Conservation (phyloP, 1,140 invertebrate species). For the Ceratosolen solmsi region DNA sequence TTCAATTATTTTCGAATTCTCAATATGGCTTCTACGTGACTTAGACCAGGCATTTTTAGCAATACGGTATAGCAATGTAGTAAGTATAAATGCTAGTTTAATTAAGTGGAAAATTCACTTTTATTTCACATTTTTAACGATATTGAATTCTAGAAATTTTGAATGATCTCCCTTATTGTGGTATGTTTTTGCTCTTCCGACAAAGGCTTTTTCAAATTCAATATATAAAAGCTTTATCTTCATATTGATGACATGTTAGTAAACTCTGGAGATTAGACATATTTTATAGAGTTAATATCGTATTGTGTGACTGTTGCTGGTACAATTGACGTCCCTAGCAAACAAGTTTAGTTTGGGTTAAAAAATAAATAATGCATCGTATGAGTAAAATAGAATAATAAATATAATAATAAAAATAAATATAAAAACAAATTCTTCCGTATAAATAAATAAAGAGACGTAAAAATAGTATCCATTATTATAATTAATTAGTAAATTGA, state of each 20-base stretch:
- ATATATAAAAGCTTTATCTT: background rate
- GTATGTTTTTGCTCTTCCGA: background rate
- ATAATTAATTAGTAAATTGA: too few relatives aligned
- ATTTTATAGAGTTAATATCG: background rate
- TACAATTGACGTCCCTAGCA: too few relatives aligned
- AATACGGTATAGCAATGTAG: too few relatives aligned
- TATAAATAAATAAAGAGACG: too few relatives aligned
- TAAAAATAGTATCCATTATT: too few relatives aligned
- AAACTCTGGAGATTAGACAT: background rate
- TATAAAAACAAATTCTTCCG: too few relatives aligned
- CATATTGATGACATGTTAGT: background rate
- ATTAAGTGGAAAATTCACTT: background rate
- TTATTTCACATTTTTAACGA: background rate
- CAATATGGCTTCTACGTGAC: slow-evolving; percentile 17
- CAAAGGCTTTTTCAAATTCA: background rate
- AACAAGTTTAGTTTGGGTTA: too few relatives aligned
- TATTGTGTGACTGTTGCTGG: too few relatives aligned
- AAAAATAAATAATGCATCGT: too few relatives aligned
- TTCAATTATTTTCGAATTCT: slow-evolving; percentile 39
- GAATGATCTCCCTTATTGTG: background rate
- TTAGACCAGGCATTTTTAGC: background rate
- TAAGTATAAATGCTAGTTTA: background rate
- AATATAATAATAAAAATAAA: too few relatives aligned
- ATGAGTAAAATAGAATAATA: too few relatives aligned
- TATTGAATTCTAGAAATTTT: slow-evolving; percentile 7